A percentile compares a stretch with the other conserved stretches of the same genome.
These are phyloP conservation scores for Patella pellucida DNA, from an alignment of 2,888 invertebrate species.

Conservation along the genomic window DNA sequence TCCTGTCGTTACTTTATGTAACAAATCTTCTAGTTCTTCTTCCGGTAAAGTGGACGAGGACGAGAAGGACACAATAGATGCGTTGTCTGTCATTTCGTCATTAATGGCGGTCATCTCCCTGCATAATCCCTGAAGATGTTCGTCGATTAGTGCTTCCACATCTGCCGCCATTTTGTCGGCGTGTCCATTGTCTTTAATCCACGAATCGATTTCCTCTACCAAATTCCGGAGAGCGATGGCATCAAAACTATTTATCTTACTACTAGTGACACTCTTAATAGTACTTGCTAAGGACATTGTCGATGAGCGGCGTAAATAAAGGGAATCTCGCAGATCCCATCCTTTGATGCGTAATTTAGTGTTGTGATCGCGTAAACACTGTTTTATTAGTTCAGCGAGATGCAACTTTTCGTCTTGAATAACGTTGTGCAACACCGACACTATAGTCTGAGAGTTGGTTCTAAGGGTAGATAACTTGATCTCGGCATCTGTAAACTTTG, in stretches of 20 bases:
- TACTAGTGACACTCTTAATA: too few relatives aligned
- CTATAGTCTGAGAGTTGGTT: constrained; percentile 30
- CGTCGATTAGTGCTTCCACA: background rate
- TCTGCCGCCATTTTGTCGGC: constrained; percentile 7
- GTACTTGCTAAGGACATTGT: background rate
- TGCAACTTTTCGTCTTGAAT: constrained; percentile 10
- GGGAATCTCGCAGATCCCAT: constrained; percentile 18
- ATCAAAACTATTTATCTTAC: background rate
- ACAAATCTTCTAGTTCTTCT: background rate
- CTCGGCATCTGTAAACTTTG: constrained; percentile 34
- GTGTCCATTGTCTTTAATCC: constrained; percentile 31
- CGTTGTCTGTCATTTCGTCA: background rate
- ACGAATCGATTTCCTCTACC: constrained; percentile 26
- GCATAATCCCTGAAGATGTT: background rate
- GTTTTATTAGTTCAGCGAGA: constrained; percentile 14
- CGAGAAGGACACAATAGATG: background rate
- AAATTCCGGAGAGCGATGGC: constrained; percentile 28
- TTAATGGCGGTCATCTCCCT: background rate
- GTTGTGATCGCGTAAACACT: constrained; percentile 5
- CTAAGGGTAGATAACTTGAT: constrained; percentile 22
- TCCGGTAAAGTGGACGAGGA: background rate
- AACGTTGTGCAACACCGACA: constrained; percentile 4
- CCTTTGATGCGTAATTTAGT: constrained; percentile 1
- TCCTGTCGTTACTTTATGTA: background rate
- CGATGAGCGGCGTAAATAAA: background rate